A percentile compares a stretch with the other conserved stretches of the same genome.
phyloP scores from a whole-genome alignment of 2,888 invertebrate genomes.

The Nomada ferruginata region DNA sequence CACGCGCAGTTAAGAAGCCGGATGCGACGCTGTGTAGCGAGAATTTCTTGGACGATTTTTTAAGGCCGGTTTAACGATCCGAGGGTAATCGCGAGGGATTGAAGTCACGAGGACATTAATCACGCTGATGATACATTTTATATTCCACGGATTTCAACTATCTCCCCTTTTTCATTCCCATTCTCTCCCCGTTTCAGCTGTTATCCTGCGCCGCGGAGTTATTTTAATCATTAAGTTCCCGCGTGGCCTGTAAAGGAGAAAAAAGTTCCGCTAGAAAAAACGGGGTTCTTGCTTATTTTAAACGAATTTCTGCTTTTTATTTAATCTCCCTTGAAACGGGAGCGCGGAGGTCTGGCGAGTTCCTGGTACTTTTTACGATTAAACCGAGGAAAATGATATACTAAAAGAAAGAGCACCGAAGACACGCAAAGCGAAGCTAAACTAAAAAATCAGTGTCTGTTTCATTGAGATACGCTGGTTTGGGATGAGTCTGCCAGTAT shows the following conservation, averaged over 20 bases:
- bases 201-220: constrained; percentile 3
- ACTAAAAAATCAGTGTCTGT: not conserved
- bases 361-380: not conserved
- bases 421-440: not conserved
- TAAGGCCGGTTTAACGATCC: constrained; percentile 41
- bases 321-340: constrained; percentile 13
- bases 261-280: constrained; percentile 5
- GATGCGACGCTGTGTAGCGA: constrained; percentile 3
- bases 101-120: constrained; percentile 41
- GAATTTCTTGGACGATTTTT: constrained; percentile 30
- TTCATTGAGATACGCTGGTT: not conserved
- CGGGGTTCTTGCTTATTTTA: constrained; percentile 3
- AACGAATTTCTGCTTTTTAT: constrained; percentile 1
- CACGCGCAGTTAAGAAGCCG: not conserved
- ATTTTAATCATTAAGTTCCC: constrained; percentile 38
- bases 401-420: not conserved
- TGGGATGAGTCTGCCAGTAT: not conserved
- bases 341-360: constrained; percentile 5
- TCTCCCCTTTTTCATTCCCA: too few relatives aligned
- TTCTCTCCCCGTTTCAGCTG: not conserved
- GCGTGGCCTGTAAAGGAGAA: not conserved
- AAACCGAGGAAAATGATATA: not conserved
- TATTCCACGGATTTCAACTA: constrained; percentile 29
- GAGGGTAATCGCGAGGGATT: constrained; percentile 35
- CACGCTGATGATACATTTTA: constrained; percentile 52